phyloP scores from a whole-genome alignment of 2,888 invertebrate genomes.

The Buathra laborator region DNA sequence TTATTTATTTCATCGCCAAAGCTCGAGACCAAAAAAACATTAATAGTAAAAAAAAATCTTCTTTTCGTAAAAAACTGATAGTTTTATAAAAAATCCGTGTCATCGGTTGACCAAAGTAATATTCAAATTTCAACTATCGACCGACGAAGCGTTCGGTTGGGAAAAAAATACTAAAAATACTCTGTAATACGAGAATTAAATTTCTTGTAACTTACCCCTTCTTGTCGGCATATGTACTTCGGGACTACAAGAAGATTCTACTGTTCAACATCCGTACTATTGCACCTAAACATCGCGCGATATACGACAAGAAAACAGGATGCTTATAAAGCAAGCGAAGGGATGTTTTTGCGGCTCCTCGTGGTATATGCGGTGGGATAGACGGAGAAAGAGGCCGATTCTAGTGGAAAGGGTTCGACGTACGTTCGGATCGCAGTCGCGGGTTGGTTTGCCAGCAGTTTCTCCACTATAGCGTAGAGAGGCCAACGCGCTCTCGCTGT shows the following conservation, averaged over 20 bases:
- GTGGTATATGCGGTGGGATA: neutral
- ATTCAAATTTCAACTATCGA: too few relatives aligned
- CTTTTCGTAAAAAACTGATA: too few relatives aligned
- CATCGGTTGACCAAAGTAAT: too few relatives aligned
- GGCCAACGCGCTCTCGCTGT: constrained; percentile 55
- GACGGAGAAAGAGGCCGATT: constrained; percentile 55
- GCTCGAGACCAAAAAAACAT: too few relatives aligned
- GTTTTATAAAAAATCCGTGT: too few relatives aligned
- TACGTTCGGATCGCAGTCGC: constrained; percentile 63
- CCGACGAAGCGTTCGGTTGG: too few relatives aligned
- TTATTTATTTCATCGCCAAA: too few relatives aligned
- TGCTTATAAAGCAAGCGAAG: constrained; percentile 59
- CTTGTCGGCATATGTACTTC: neutral
- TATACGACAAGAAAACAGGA: constrained; percentile 66
- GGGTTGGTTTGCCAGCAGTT: constrained; percentile 67
- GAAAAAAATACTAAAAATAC: too few relatives aligned
- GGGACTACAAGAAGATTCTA: neutral
- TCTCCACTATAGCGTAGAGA: constrained; percentile 57
- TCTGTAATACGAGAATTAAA: too few relatives aligned
- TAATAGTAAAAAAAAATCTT: too few relatives aligned
- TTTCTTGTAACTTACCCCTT: too few relatives aligned
- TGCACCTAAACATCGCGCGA: neutral
- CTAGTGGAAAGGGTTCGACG: constrained; percentile 67
- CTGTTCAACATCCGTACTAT: neutral
- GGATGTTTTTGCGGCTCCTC: constrained; percentile 67